phyloP scores from a whole-genome alignment of 2,797 vertebrate genomes.

The Chloroceryle inda region DNA sequence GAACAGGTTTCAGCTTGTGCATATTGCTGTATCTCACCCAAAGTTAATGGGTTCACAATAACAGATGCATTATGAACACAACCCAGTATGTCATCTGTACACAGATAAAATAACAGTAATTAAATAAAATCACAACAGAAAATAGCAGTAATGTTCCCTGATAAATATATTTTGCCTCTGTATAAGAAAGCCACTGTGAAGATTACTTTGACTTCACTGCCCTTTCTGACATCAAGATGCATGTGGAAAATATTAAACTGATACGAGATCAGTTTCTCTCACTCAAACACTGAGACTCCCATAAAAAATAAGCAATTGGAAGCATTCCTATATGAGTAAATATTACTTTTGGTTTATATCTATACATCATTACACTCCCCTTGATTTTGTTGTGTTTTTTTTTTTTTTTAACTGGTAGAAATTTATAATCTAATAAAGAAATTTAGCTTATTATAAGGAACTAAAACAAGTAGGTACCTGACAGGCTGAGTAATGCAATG shows the following conservation, averaged over 20 bases:
- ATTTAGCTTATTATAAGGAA: not conserved
- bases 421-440: not conserved
- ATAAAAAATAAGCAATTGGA: not conserved
- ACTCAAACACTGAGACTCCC: not conserved
- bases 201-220: not conserved
- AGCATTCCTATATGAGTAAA: not conserved
- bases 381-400: no score
- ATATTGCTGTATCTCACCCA: not conserved
- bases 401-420: not conserved
- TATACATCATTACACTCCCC: not conserved
- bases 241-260: not conserved
- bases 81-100: not conserved
- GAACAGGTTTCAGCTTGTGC: not conserved
- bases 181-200: not conserved
- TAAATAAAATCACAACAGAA: not conserved
- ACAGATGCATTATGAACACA: not conserved
- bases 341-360: not conserved
- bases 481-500: not conserved
- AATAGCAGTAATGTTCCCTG: not conserved
- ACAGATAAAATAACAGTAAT: not conserved
- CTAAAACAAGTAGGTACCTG: not conserved
- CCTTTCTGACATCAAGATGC: not conserved
- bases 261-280: not conserved
- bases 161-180: not conserved
- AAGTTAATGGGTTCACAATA: not conserved